A percentile compares a stretch with the other conserved stretches of the same genome.
Conservation (phyloP, 2,888 invertebrate species). For the Hemistola chrysoprasaria region DNA sequence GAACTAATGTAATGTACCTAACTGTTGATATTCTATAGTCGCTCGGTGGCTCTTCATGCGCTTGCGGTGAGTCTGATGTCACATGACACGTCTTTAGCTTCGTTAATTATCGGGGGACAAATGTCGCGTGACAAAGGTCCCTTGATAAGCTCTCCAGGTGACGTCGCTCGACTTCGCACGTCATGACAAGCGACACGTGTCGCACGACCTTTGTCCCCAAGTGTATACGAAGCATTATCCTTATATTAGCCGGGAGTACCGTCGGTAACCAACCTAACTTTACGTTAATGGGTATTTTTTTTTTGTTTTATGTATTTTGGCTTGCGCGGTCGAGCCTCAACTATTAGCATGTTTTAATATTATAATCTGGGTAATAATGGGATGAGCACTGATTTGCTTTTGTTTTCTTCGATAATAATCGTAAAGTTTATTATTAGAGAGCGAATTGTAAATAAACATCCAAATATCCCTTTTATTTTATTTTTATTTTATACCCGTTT, state of each 20-base stretch:
- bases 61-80: too few relatives aligned
- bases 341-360: conserved; percentile 73
- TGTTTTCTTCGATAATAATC: conserved; percentile 75
- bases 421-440: conserved; percentile 74
- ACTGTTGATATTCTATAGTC: conserved; percentile 8
- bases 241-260: conserved; percentile 47
- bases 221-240: too few relatives aligned
- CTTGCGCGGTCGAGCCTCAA: conserved; percentile 62
- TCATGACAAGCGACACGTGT: too few relatives aligned
- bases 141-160: too few relatives aligned
- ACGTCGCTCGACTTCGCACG: too few relatives aligned
- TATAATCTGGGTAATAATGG: conserved; percentile 68
- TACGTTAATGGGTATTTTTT: conserved; percentile 72
- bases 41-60: too few relatives aligned
- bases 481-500: conserved; percentile 63
- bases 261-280: conserved; percentile 55
- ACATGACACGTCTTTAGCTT: too few relatives aligned
- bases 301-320: conserved; percentile 64
- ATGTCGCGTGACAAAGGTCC: too few relatives aligned
- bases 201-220: too few relatives aligned
- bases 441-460: conserved; percentile 81
- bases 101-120: too few relatives aligned
- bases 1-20: conserved; percentile 18
- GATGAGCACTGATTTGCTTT: conserved; percentile 69
- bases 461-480: conserved; percentile 79